Evolutionary conservation across 37 sponge, comb jelly and placozoan genomes (phyloP), one percentile per base, ranked within the genome.

Genomic region (Petrosia ficiformis): DNA sequence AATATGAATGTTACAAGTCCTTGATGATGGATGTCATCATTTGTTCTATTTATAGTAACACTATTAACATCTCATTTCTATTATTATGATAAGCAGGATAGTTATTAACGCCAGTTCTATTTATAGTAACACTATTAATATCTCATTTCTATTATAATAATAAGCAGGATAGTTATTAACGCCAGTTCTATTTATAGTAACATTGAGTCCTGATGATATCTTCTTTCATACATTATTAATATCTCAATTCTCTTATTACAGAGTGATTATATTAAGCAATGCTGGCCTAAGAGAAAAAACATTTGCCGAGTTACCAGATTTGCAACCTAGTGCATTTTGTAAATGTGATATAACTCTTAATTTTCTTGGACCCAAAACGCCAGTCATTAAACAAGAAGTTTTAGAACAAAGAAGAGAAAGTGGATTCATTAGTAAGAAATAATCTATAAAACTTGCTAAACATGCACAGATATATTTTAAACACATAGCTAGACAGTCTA

Each of bases 1-100:
- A 29, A 85, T 79, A 37, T 78, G 74, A 67, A 78, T 79, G 86
- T 85, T 39, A n/a, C n/a, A n/a, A n/a, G n/a, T n/a, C n/a, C n/a
- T n/a, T n/a, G n/a, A n/a, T n/a, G n/a, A n/a, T n/a, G n/a, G n/a
- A n/a, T n/a, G n/a, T n/a, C n/a, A n/a, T n/a, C 6, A 68, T 16
- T 33, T 10, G 39, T 48, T 19, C 54, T 48, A 48, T 48, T 48
- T 19, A 48, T 48, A 48, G 54, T 48, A 48, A 48, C 54, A 48
- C 14, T n/a, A n/a, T n/a, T n/a, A n/a, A n/a, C n/a, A n/a, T n/a
- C n/a, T n/a, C n/a, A n/a, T n/a, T n/a, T n/a, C n/a, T n/a, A n/a
- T n/a, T n/a, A n/a, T n/a, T n/a, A n/a, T n/a, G n/a, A n/a, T 14
- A 48, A 48, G 54, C 14, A 48, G 54, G 14, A 48, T 19, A 19